Percentiles rank a stretch among this genome's conserved stretches.
phyloP scores from a whole-genome alignment of 2,797 vertebrate genomes.

The Dermochelys coriacea region DNA sequence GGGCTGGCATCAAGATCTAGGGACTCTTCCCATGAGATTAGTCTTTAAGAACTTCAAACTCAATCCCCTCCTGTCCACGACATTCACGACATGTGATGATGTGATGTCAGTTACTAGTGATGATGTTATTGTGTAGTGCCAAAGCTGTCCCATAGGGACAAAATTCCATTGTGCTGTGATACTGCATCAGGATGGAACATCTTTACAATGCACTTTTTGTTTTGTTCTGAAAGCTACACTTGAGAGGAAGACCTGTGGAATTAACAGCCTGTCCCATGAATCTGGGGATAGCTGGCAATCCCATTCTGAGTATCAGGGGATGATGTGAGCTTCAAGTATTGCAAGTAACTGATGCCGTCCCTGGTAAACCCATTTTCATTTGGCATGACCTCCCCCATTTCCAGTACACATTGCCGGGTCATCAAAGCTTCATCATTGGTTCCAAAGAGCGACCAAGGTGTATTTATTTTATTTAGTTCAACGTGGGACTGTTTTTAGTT shows the following conservation, averaged over 20 bases:
- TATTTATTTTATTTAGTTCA: constrained; percentile 35
- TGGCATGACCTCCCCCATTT: neutral
- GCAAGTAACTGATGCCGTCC: neutral
- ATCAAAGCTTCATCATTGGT: neutral
- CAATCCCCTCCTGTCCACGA: neutral
- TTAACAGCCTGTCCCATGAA: neutral
- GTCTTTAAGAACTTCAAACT: neutral
- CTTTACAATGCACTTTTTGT: neutral
- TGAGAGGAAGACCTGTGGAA: neutral
- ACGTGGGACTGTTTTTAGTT: neutral
- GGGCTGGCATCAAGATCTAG: neutral
- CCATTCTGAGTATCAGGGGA: neutral
- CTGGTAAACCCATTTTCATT: neutral
- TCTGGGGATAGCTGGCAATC: neutral
- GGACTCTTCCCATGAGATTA: neutral
- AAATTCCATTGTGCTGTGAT: rapidly evolving
- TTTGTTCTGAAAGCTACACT: neutral
- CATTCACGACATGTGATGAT: neutral
- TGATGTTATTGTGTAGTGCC: neutral
- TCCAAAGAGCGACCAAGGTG: neutral
- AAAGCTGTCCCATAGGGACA: neutral
- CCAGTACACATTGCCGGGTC: neutral
- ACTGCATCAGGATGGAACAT: rapidly evolving
- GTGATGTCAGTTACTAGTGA: neutral
- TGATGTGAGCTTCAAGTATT: neutral